Conservation (phyloP, 1,140 invertebrate species). For the Oscheius sp. region DNA sequence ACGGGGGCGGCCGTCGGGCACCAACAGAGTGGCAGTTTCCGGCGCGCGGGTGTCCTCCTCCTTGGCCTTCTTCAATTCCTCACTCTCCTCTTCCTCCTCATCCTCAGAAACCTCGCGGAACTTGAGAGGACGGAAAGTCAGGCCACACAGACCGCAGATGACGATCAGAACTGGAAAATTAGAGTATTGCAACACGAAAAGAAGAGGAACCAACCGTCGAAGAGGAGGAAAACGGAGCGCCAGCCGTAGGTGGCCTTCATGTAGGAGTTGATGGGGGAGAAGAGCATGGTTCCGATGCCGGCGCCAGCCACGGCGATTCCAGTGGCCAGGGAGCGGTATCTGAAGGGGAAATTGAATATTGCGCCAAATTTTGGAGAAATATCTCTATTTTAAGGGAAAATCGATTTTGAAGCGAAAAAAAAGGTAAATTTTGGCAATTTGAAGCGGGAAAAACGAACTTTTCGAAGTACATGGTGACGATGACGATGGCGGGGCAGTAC, state of each 20-base stretch:
- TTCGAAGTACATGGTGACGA: conserved; percentile 89
- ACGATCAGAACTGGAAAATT: conserved; percentile 61
- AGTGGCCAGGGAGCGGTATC: conserved; percentile 79
- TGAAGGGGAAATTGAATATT: too few relatives aligned
- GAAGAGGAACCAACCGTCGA: conserved; percentile 23
- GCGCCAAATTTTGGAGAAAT: too few relatives aligned
- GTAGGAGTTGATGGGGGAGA: conserved; percentile 63
- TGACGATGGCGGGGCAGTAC: conserved; percentile 84
- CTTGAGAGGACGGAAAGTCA: conserved; percentile 72
- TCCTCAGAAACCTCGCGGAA: conserved; percentile 68
- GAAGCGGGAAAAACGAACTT: too few relatives aligned
- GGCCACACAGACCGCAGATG: conserved; percentile 78
- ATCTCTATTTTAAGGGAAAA: not conserved
- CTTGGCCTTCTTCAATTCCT: conserved; percentile 20
- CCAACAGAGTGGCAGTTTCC: not conserved
- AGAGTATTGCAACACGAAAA: conserved; percentile 65
- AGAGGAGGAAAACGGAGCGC: conserved; percentile 72
- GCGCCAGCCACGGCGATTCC: conserved; percentile 87
- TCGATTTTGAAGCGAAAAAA: not conserved
- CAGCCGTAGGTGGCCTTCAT: conserved; percentile 65
- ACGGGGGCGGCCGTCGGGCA: not conserved
- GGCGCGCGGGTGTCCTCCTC: not conserved
- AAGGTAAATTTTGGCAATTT: not conserved
- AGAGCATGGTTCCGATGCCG: conserved; percentile 80
- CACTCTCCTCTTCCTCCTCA: conserved; percentile 38